Evolutionary conservation across 2,113 vertebrate species (phyloP), one percentile per base, ranked within the genome.

Genomic region (Hirundichthys speculiger): DNA sequence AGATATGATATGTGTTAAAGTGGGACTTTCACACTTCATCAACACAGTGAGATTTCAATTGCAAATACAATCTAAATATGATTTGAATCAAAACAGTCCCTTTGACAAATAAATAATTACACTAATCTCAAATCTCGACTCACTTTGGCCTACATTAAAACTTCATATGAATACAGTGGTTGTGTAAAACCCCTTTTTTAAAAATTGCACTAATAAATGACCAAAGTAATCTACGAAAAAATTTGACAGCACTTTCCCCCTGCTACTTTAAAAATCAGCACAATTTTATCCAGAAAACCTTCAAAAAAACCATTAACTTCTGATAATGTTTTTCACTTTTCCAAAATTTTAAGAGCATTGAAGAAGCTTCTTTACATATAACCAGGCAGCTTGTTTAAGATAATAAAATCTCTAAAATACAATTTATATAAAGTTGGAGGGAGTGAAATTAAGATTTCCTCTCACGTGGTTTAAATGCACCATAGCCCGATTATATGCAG

Each of bases 401-500:
- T 56, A 51, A 70, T 56, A 51, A 64, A 55, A 71, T 73, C 60
- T 69, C 41, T 16, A n/a, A 68, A 69, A 46, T 74, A 58, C 68
- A 64, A 67, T 83, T 91, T 79, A 98, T 91, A 99, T 93, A 81
- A 96, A 99, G 88, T 62, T 87, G 79, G 96, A 93, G 0, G 94
- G 92, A 20, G 94, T 80, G n/a, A 98, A 98, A 88, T 94, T 92
- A 1, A 96, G 91, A 59, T 96, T 94, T 15, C 95, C 93, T 76
- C 93, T 93, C 51, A 99, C 95, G 0, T 96, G 92, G 90, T 94
- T 97, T 89, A 95, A 87, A 87, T 99, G 97, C 5, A 94, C 91
- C 93, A 98, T 97, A 41, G 98, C 98, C 0, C 98, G 91, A 90
- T 98, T 94, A 0, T 98, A 99, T 0, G 98, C 98, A 80, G 94